Percentiles rank a stretch among this genome's conserved stretches.
These are phyloP conservation scores for Nebria ingens DNA, from an alignment of 1,140 invertebrate species.

Conservation along the genomic window DNA sequence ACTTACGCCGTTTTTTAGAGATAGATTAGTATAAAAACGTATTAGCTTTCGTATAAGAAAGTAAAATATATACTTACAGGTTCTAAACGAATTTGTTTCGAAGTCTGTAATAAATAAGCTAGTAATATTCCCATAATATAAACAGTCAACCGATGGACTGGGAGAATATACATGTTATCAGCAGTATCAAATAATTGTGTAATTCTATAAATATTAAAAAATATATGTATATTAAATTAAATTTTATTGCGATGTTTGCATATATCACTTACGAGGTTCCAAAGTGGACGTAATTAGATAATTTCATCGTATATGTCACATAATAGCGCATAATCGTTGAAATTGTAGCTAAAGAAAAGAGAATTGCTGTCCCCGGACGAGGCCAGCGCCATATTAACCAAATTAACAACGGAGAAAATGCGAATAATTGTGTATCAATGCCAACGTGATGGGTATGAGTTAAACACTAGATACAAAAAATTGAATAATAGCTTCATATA, in stretches of 20 bases:
- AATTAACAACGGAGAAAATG: constrained; percentile 54
- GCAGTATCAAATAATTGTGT: constrained; percentile 57
- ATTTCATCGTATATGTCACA: constrained; percentile 48
- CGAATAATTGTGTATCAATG: constrained; percentile 72
- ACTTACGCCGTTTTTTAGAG: not conserved
- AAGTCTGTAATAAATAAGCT: constrained; percentile 47
- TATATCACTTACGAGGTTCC: constrained; percentile 56
- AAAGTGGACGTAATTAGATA: constrained; percentile 62
- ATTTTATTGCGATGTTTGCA: not conserved
- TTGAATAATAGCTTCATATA: not conserved
- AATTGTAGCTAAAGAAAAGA: constrained; percentile 39
- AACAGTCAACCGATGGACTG: constrained; percentile 55
- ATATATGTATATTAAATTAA: constrained; percentile 13
- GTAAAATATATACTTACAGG: constrained; percentile 24
- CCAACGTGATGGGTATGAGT: constrained; percentile 61
- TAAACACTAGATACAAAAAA: constrained; percentile 40
- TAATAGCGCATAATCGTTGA: constrained; percentile 55
- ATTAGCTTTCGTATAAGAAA: no score
- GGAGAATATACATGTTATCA: constrained; percentile 58
- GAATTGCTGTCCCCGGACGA: constrained; percentile 40
- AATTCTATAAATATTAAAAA: constrained; percentile 38
- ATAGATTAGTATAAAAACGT: no score
- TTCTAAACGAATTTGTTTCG: constrained; percentile 29
- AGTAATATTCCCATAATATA: constrained; percentile 59
- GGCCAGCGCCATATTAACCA: constrained; percentile 54